Conservation (phyloP, 2,113 vertebrate genomes). For the Scortum barcoo region DNA sequence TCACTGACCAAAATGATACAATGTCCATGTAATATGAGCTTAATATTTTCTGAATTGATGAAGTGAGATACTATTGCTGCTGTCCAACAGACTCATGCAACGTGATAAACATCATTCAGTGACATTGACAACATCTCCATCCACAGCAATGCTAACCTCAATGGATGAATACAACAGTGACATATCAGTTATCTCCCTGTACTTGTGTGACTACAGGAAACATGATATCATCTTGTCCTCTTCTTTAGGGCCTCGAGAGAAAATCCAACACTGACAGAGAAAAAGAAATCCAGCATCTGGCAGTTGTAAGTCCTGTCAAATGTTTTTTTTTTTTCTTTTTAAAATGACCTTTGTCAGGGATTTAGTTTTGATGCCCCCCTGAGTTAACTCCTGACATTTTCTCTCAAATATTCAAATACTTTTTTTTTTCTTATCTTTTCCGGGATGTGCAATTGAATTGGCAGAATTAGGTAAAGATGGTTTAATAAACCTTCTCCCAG, state of each 20-base stretch:
- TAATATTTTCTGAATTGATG: not conserved
- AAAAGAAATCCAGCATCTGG: constrained; percentile 99
- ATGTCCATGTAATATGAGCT: not conserved
- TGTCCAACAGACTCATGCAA: not conserved
- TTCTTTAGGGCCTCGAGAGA: constrained; percentile 94
- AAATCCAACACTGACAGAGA: constrained; percentile 93
- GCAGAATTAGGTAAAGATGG: constrained; percentile 79
- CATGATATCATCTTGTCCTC: constrained; percentile 15
- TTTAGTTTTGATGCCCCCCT: not conserved
- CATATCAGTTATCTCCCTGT: not conserved
- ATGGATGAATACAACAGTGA: not conserved
- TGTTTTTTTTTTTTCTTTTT: not conserved
- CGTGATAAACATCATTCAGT: not conserved
- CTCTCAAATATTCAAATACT: constrained; percentile 40
- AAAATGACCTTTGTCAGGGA: not conserved
- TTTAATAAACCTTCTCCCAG: constrained; percentile 43
- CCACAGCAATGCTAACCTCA: too few relatives aligned
- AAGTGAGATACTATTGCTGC: not conserved
- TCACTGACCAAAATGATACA: not conserved
- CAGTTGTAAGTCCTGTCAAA: constrained; percentile 91
- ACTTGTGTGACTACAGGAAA: not conserved
- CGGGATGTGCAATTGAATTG: constrained; percentile 70
- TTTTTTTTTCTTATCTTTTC: constrained; percentile 57
- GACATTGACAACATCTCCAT: not conserved
- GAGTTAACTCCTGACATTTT: constrained; percentile 1